Evolutionary conservation across 2,797 vertebrate species (phyloP).

Genomic region (Thamnophis elegans): DNA sequence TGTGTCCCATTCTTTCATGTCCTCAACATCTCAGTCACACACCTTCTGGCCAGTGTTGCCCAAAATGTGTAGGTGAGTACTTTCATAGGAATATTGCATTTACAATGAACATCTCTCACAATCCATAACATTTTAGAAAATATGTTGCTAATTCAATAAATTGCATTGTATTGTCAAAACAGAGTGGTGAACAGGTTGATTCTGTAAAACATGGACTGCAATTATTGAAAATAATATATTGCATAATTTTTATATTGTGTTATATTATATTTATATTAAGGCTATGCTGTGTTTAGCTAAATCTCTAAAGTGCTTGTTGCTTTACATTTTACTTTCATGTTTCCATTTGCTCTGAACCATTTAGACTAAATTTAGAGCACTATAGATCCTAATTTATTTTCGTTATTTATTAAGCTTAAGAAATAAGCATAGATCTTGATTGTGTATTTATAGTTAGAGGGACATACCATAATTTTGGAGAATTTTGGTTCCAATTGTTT

Average conservation of each 20-base stretch:
- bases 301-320: not conserved
- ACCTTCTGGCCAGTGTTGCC: constrained; percentile 88
- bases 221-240: not conserved
- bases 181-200: not conserved
- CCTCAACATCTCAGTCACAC: constrained; percentile 91
- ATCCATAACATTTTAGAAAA: constrained; percentile 2
- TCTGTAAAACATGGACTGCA: not conserved
- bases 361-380: not conserved
- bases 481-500: not conserved
- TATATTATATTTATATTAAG: not conserved
- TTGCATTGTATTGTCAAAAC: not conserved
- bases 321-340: not conserved
- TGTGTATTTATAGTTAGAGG: not conserved
- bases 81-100: constrained; percentile 14
- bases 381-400: not conserved
- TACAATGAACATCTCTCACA: not conserved
- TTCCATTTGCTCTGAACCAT: not conserved
- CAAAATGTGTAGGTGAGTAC: constrained; percentile 88
- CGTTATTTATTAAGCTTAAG: not conserved
- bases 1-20: constrained; percentile 94
- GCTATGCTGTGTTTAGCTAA: not conserved
- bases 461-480: not conserved
- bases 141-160: not conserved
- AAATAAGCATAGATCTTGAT: not conserved
- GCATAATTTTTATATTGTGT: not conserved